phyloP scores from a whole-genome alignment of 2,797 vertebrate species.

The Fistularia commersonii region DNA sequence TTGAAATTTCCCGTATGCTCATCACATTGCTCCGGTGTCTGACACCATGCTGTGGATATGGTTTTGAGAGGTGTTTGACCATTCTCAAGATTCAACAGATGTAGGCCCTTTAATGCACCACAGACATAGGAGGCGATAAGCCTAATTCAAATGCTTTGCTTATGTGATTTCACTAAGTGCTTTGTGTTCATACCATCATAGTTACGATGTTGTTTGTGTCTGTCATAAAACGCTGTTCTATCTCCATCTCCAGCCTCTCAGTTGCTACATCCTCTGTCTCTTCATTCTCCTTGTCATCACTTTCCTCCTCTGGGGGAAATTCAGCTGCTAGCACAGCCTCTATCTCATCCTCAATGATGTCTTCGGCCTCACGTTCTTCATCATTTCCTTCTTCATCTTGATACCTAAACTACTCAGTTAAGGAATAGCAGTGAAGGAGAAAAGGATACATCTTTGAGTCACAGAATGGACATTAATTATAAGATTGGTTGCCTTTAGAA shows the following conservation, averaged over 20 bases:
- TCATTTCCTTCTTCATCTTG: conserved; percentile 28
- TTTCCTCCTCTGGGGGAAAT: conserved; percentile 79
- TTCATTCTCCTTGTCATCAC: conserved; percentile 68
- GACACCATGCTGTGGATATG: no score
- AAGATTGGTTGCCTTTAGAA: conserved; percentile 49
- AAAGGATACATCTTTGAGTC: not conserved
- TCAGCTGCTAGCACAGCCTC: conserved; percentile 82
- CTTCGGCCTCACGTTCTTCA: conserved; percentile 11
- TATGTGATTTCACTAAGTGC: not conserved
- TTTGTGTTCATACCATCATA: conserved; percentile 72
- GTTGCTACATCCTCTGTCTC: conserved; percentile 77
- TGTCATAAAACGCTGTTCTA: conserved; percentile 76
- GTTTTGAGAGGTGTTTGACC: no score
- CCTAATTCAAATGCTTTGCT: not conserved
- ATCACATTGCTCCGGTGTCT: no score
- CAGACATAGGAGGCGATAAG: no score
- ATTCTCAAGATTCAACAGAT: no score
- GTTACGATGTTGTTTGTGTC: conserved; percentile 69
- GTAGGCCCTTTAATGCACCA: no score
- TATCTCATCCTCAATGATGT: conserved; percentile 69
- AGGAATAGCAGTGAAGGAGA: not conserved
- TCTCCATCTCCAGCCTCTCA: conserved; percentile 80
- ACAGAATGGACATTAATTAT: not conserved
- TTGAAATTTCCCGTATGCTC: no score
- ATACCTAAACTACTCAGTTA: conserved; percentile 10